Percentiles rank a stretch among this genome's conserved stretches.
Conservation (phyloP, 2,888 invertebrate species). For the Drosophila anomelani region DNA sequence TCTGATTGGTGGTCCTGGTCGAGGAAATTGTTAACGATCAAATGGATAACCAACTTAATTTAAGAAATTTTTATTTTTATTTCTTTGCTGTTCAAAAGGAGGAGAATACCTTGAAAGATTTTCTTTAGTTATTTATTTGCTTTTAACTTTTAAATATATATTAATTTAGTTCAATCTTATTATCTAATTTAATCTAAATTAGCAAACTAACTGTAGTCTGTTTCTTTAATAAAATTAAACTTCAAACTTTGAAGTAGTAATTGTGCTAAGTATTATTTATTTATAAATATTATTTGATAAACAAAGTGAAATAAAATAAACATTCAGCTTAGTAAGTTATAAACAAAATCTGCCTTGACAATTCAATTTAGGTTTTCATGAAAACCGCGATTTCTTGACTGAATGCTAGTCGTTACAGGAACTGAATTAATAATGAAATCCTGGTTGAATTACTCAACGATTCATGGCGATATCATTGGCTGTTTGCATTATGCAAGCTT, state of each 20-base stretch:
- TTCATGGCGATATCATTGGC: conserved; percentile 40
- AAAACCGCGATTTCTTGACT: neutral
- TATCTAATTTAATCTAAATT: no score
- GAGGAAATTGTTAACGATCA: neutral
- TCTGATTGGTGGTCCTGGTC: neutral
- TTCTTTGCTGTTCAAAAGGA: neutral
- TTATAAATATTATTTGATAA: no score
- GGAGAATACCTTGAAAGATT: no score
- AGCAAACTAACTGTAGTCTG: no score
- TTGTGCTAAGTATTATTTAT: no score
- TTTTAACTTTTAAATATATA: no score
- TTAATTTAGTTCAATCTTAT: no score
- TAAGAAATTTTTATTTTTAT: neutral
- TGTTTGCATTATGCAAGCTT: conserved; percentile 43
- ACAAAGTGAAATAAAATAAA: neutral
- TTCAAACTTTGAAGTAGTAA: no score
- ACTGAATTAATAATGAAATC: conserved; percentile 14
- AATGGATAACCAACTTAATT: neutral
- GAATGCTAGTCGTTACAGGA: conserved; percentile 1
- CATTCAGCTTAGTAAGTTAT: neutral
- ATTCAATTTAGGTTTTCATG: neutral
- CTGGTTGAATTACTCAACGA: conserved; percentile 8
- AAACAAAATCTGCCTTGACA: neutral
- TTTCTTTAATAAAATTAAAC: no score
- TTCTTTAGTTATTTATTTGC: neutral